phyloP scores from a whole-genome alignment of 2,888 invertebrate genomes.

The Siphonodentalium dalli region DNA sequence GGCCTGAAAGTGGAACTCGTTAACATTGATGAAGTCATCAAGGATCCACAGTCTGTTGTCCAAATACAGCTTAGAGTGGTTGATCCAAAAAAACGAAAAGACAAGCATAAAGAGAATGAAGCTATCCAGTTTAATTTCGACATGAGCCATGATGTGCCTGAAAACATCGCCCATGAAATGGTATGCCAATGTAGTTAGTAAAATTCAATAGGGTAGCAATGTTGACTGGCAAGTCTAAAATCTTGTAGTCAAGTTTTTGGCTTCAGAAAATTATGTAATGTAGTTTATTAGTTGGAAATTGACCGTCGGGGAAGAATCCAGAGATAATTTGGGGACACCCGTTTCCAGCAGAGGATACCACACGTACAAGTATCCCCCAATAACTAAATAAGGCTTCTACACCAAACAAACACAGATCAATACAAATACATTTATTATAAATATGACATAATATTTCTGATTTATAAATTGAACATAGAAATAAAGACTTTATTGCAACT shows the following conservation, averaged over 20 bases:
- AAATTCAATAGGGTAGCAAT: not conserved
- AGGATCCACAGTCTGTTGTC: constrained; percentile 68
- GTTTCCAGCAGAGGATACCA: too few species aligned
- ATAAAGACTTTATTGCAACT: too few species aligned
- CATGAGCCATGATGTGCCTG: constrained; percentile 87
- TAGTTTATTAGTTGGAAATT: not conserved
- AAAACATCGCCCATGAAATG: constrained; percentile 95
- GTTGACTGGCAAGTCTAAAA: not conserved
- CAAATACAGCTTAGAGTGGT: constrained; percentile 91
- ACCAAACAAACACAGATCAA: too few species aligned
- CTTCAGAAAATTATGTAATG: not conserved
- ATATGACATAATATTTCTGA: too few species aligned
- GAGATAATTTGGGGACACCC: too few species aligned
- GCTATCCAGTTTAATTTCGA: constrained; percentile 99
- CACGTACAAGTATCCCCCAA: too few species aligned
- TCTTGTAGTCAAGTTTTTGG: not conserved
- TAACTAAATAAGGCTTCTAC: too few species aligned
- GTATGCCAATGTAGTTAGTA: constrained; percentile 61
- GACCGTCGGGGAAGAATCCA: not conserved
- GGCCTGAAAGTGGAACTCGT: constrained; percentile 80
- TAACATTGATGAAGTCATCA: constrained; percentile 65
- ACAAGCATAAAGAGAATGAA: constrained; percentile 98
- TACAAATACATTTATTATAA: too few species aligned
- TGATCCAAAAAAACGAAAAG: constrained; percentile 95
- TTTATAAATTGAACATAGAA: too few species aligned